These are phyloP conservation scores for Ephestia elutella DNA, from an alignment of 1,140 invertebrate genomes.

Conservation along the genomic window DNA sequence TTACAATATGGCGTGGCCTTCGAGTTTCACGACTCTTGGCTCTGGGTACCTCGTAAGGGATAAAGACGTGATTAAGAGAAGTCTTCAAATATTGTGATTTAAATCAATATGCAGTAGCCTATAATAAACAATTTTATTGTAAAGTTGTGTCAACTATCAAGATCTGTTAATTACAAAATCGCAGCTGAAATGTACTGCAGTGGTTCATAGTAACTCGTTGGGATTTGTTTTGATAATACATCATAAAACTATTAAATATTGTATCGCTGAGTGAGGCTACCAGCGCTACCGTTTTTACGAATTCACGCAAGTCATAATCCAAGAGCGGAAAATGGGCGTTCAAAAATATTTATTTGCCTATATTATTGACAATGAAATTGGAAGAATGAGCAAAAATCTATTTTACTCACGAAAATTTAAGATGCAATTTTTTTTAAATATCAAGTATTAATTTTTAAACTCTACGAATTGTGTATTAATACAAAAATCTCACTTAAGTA, in stretches of 20 bases:
- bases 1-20: no score
- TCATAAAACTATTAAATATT: slow-evolving; percentile 77
- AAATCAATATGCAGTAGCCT: no score
- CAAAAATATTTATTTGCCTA: neutral
- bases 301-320: slow-evolving; percentile 42
- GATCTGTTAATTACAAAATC: slow-evolving; percentile 30
- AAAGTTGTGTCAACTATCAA: slow-evolving; percentile 48
- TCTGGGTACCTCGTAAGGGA: no score
- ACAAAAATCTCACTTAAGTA: no score
- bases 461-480: no score
- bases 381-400: neutral
- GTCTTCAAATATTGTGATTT: no score
- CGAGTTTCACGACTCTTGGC: no score
- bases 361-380: neutral
- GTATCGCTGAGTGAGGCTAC: slow-evolving; percentile 73
- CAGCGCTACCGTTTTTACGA: slow-evolving; percentile 58
- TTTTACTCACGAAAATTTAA: no score
- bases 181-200: slow-evolving; percentile 61
- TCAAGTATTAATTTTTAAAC: no score
- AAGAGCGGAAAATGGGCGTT: slow-evolving; percentile 25
- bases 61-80: no score
- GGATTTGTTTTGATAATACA: slow-evolving; percentile 76
- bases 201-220: slow-evolving; percentile 59
- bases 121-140: no score
- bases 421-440: no score